Conservation (phyloP, 2,888 invertebrate genomes). For the Lymantria dispar region DNA sequence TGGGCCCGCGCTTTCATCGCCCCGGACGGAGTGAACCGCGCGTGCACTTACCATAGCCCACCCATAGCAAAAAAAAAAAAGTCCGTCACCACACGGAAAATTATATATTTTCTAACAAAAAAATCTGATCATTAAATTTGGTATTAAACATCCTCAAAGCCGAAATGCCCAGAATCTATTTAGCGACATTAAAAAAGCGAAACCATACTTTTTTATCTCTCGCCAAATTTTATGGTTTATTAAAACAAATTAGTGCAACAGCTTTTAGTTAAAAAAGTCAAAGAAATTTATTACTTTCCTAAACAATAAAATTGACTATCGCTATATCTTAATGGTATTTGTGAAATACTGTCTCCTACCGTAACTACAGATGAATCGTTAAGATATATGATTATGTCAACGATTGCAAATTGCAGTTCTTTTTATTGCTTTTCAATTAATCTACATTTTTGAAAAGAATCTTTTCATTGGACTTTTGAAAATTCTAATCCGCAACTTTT, state of each 20-base stretch:
- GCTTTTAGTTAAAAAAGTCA: constrained; percentile 39
- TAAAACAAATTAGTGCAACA: constrained; percentile 69
- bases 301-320: constrained; percentile 73
- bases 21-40: no score
- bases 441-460: no score
- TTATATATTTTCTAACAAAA: background rate
- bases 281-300: constrained; percentile 74
- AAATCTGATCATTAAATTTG: constrained; percentile 1
- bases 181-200: constrained; percentile 62
- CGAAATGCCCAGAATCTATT: constrained; percentile 48
- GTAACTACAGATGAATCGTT: constrained; percentile 44
- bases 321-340: constrained; percentile 61
- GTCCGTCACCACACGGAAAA: no score
- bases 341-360: constrained; percentile 49
- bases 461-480: no score
- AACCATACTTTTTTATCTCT: constrained; percentile 51
- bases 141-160: no score
- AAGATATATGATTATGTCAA: constrained; percentile 42
- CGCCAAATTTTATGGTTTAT: constrained; percentile 71
- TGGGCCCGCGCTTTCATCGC: no score
- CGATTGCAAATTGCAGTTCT: constrained; percentile 1
- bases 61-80: no score
- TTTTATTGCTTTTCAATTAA: no score
- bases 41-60: no score
- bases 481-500: no score